Base-by-base conservation (phyloP, 2,888 invertebrate genomes). In the Acanthosepion lycidas region DNA sequence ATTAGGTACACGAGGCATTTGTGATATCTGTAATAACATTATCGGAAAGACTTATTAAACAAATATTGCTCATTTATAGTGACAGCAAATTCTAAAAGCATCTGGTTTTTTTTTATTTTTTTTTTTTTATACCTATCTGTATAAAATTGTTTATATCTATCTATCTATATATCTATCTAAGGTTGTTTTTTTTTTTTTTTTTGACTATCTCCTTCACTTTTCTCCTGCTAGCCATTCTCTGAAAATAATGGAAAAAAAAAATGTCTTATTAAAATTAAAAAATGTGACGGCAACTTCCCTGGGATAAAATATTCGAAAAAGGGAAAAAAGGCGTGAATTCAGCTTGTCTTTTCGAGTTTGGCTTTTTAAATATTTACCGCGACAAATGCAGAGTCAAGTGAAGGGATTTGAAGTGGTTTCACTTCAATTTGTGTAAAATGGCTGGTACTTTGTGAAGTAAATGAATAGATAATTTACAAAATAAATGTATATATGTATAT, bases 271-370 rank as follows among this genome's bases (percentile, higher is more conserved):
- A 6, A 59, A 59, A 59, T 20, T 59, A 59, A 59, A 20, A 33
- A 15, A 78, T n/a, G n/a, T n/a, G 33, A 78, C n/a, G 78, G 78
- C 78, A 78, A 5, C n/a, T 78, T 78, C 78, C 78, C 78, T 78
- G n/a, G n/a, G 8, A 12, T n/a, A 78, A 78, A 78, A 78, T n/a
- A 78, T 78, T 33, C 33, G n/a, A 9, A 78, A n/a, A n/a, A 78
- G 78, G 78, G 78, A 78, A 33, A n/a, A 33, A 78, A 78, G 78
- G 78, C 78, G 78, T 78, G 78, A 78, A 78, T 78, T 78, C 78
- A 78, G 78, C 78, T 78, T 78, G 78, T 78, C 78, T 78, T 78
- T 78, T 78, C 78, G 78, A 78, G 78, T 78, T 78, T 78, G 78
- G 78, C 78, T 78, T 78, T 78, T 78, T 12, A 33, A 78, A n/a